Evolutionary conservation across 2,888 invertebrate genomes (phyloP).

Genomic region (Sesia bembeciformis): DNA sequence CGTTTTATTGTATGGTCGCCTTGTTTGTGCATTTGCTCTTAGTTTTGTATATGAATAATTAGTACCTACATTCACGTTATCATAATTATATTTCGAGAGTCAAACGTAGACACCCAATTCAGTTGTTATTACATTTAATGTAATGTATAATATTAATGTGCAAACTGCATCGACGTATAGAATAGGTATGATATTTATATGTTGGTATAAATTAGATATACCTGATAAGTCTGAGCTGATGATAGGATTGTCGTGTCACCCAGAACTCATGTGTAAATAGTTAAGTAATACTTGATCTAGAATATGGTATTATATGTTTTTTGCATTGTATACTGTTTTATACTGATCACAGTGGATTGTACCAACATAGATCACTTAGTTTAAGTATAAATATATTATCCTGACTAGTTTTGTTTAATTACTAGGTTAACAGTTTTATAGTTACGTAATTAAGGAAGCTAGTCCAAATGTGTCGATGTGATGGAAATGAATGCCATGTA

Average conservation of each 20-base stretch:
- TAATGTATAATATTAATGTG: no score
- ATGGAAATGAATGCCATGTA: slow-evolving; percentile 66
- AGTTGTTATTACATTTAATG: neutral
- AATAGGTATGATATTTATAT: slow-evolving; percentile 3
- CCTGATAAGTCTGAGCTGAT: slow-evolving; percentile 15
- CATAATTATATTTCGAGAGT: neutral
- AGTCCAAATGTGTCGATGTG: slow-evolving; percentile 69
- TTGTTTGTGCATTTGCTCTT: slow-evolving; percentile 69
- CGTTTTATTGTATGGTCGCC: slow-evolving; percentile 44
- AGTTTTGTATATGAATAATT: slow-evolving; percentile 27
- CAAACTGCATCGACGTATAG: slow-evolving; percentile 2
- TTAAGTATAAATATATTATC: slow-evolving; percentile 36
- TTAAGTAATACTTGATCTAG: slow-evolving; percentile 20
- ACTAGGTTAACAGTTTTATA: slow-evolving; percentile 53
- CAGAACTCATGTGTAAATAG: slow-evolving; percentile 40
- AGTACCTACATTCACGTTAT: neutral
- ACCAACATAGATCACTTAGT: slow-evolving; percentile 38
- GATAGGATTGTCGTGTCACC: slow-evolving; percentile 12
- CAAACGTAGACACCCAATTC: slow-evolving; percentile 1
- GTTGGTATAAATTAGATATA: neutral
- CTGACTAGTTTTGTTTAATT: slow-evolving; percentile 70
- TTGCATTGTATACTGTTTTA: slow-evolving; percentile 39
- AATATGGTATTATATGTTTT: slow-evolving; percentile 19
- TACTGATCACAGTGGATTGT: slow-evolving; percentile 31
- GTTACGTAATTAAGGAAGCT: slow-evolving; percentile 69